These are phyloP conservation scores for Ophion ellenae DNA, from an alignment of 2,888 invertebrate genomes.

Conservation along the genomic window DNA sequence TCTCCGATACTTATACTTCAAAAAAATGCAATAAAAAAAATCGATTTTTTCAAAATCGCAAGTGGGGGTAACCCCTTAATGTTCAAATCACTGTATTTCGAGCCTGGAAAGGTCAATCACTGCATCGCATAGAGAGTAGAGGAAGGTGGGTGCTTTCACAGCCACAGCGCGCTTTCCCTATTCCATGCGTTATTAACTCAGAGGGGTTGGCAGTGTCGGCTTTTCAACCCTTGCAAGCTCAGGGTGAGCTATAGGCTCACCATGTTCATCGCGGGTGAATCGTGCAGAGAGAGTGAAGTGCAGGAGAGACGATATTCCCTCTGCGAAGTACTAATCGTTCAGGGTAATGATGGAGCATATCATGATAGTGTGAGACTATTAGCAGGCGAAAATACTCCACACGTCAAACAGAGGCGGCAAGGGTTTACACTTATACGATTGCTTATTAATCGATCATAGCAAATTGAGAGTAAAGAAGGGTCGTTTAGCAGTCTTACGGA, in stretches of 20 bases:
- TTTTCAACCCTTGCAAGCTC: slow-evolving; percentile 45
- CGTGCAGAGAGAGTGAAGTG: background rate
- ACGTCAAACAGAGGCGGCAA: background rate
- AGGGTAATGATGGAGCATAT: too few species aligned
- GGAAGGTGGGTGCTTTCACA: slow-evolving; percentile 32
- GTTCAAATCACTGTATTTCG: slow-evolving; percentile 21
- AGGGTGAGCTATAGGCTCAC: slow-evolving; percentile 32
- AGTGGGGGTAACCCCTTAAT: background rate
- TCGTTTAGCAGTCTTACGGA: background rate
- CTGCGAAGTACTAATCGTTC: too few species aligned
- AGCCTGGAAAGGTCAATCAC: slow-evolving; percentile 11
- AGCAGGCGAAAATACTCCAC: background rate
- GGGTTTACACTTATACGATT: background rate
- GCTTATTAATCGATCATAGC: background rate
- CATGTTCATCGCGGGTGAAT: slow-evolving; percentile 50
- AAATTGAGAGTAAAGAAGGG: background rate
- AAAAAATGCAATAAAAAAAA: too few species aligned
- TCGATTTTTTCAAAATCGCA: too few species aligned
- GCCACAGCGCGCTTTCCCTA: slow-evolving; percentile 27
- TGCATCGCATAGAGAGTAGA: background rate
- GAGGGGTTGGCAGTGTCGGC: slow-evolving; percentile 35
- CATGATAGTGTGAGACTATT: background rate
- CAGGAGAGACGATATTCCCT: slow-evolving; percentile 10
- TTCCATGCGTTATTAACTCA: slow-evolving; percentile 37
- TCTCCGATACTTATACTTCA: too few species aligned